Base-by-base conservation (phyloP, 2,797 vertebrate species). In the Tachyglossus aculeatus region DNA sequence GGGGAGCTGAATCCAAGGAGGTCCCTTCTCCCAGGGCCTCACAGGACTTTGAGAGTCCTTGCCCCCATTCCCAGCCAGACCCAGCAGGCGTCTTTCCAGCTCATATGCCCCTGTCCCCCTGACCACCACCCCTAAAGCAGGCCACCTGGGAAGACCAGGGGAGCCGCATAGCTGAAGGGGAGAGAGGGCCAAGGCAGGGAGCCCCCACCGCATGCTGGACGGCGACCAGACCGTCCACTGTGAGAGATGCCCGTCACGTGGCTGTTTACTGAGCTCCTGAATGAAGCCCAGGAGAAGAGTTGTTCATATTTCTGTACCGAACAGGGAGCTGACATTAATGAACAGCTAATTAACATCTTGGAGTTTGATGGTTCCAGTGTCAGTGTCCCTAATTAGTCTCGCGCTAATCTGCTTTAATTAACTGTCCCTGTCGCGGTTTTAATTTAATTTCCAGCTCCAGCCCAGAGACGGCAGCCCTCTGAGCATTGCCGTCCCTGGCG, bases 371-470 rank as follows among this genome's bases (percentile, higher is more conserved):
- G 90, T 85, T 88, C 90, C 89, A 75, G 86, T 93, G 92, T 91
- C 92, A 89, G 81, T 27, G 70, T 90, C 90, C 88, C 90, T 92
- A 91, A 93, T 93, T 93, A 93, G 90, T 92, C 90, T 91, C 74
- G 27, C 81, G 67, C 88, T 92, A 92, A 93, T 93, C 92, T 91
- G 88, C 87, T 93, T 92, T 93, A 93, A 93, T 93, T 93, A 93
- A 92, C 88, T 91, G 86, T 90, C 91, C 90, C 89, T 89, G 90
- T 88, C 57, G 60, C 1, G 74, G 85, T 71, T 93, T 93, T 93
- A 92, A 93, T 93, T 93, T 91, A 93, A 93, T 93, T 93, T 92
- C 87, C 88, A 84, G 69, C 86, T 86, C 77, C 51, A 79, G 88
- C 78, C 79, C 72, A 53, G 77, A 19, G 21, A 85, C 65, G 56